phyloP scores from a whole-genome alignment of 1,140 invertebrate species.

The Ceratosolen solmsi region DNA sequence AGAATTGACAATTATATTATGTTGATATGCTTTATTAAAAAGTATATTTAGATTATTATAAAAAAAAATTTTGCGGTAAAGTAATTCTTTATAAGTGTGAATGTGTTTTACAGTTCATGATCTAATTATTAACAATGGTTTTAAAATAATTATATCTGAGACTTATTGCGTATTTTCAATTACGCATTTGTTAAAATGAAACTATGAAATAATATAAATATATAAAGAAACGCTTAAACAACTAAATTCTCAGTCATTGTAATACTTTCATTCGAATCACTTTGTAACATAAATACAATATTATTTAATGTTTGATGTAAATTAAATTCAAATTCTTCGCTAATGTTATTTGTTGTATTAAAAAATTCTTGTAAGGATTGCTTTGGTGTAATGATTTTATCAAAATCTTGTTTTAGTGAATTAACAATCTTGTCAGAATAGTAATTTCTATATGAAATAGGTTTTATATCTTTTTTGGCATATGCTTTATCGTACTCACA shows the following conservation, averaged over 20 bases:
- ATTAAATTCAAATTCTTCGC: neutral
- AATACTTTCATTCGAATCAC: conserved; percentile 6
- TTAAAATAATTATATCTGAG: neutral
- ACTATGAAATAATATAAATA: neutral
- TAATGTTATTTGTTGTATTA: conserved; percentile 16
- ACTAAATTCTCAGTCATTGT: neutral
- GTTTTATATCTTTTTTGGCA: conserved; percentile 39
- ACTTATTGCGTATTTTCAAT: neutral
- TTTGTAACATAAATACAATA: conserved; percentile 40
- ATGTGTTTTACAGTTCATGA: neutral
- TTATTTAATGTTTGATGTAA: neutral
- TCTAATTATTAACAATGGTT: neutral
- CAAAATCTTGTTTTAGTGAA: conserved; percentile 40
- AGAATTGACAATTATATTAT: conserved; percentile 31
- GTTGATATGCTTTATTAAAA: conserved; percentile 12
- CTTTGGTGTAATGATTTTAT: conserved; percentile 26
- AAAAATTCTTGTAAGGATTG: conserved; percentile 33
- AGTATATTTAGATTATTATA: conserved; percentile 16
- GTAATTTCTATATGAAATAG: conserved; percentile 35
- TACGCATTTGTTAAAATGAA: conserved; percentile 6
- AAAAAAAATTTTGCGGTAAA: neutral
- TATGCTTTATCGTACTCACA: conserved; percentile 41
- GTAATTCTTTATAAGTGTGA: neutral
- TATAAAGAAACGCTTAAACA: neutral
- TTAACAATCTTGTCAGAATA: conserved; percentile 3